A percentile compares a stretch with the other conserved stretches of the same genome.
phyloP scores from a whole-genome alignment of 2,797 vertebrate genomes.

The Salarias fasciatus region DNA sequence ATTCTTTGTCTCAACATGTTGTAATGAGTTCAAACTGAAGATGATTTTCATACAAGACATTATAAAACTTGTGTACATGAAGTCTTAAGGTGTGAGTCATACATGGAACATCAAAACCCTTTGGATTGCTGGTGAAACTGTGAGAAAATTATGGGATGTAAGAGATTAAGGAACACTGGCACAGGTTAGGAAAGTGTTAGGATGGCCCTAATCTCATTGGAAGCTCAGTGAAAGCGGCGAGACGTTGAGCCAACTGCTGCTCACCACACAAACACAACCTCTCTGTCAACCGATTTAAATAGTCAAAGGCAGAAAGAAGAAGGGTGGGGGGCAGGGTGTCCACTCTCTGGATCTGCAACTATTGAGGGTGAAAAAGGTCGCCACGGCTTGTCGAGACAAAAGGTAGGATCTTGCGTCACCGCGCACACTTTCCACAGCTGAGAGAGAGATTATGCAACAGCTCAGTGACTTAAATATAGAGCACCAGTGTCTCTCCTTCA shows the following conservation, averaged over 20 bases:
- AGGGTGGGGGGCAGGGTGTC: constrained; percentile 1
- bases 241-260: constrained; percentile 5
- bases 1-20: too few species aligned
- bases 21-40: too few species aligned
- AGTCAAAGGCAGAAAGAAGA: constrained; percentile 37
- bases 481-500: constrained; percentile 14
- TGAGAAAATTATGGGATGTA: constrained; percentile 1
- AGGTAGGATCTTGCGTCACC: constrained; percentile 26
- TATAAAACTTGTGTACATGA: too few species aligned
- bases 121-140: not conserved
- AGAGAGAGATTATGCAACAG: constrained; percentile 62
- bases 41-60: too few species aligned
- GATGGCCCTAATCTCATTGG: constrained; percentile 29
- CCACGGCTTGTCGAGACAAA: constrained; percentile 34
- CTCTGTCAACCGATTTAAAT: constrained; percentile 8
- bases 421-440: constrained; percentile 38
- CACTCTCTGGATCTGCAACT: constrained; percentile 1
- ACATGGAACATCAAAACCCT: too few species aligned
- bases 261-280: constrained; percentile 30
- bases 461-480: constrained; percentile 52
- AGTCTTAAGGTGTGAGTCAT: too few species aligned
- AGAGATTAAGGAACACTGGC: constrained; percentile 24
- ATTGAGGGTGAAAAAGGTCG: not conserved
- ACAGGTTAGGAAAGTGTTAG: constrained; percentile 19
- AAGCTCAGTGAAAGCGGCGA: constrained; percentile 9